Evolutionary conservation across 2,888 invertebrate species (phyloP).

Genomic region (Ctenicera cuprea): DNA sequence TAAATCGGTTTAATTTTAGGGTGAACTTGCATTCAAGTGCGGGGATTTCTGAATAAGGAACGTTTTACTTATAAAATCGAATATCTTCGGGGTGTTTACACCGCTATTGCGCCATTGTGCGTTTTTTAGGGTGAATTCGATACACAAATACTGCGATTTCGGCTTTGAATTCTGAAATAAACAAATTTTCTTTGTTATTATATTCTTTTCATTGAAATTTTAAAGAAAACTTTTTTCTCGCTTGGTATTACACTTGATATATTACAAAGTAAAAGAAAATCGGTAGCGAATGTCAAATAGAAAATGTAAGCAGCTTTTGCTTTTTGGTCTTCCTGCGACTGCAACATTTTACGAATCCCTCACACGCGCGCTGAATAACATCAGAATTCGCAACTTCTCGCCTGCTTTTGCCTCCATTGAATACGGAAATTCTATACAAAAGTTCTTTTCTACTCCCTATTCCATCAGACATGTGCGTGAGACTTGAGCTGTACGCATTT

Average conservation of each 20-base stretch:
- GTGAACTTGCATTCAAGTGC: slow-evolving; percentile 4
- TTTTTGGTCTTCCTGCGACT: slow-evolving; percentile 48
- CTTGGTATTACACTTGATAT: too few relatives aligned
- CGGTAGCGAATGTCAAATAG: slow-evolving; percentile 29
- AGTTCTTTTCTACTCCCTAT: slow-evolving; percentile 58
- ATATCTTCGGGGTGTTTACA: slow-evolving; percentile 53
- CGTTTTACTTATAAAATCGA: slow-evolving; percentile 46
- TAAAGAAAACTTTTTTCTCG: neutral
- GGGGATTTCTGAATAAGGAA: slow-evolving; percentile 12
- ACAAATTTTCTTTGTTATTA: too few relatives aligned
- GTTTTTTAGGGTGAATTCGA: slow-evolving; percentile 19
- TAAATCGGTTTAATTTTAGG: slow-evolving; percentile 27
- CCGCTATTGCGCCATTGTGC: slow-evolving; percentile 27
- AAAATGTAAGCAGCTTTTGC: slow-evolving; percentile 51
- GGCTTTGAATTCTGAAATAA: neutral
- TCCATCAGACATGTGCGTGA: slow-evolving; percentile 59
- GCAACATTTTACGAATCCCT: slow-evolving; percentile 58
- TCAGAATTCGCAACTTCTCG: slow-evolving; percentile 61
- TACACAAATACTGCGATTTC: neutral
- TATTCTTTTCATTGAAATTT: neutral
- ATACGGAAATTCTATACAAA: slow-evolving; percentile 63
- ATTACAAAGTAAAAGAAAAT: slow-evolving; percentile 2
- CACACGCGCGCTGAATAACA: slow-evolving; percentile 61
- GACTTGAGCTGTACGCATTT: slow-evolving; percentile 46
- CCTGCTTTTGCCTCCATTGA: slow-evolving; percentile 60